These are phyloP conservation scores for Pogonocherus hispidulus DNA, from an alignment of 2,888 invertebrate genomes.

Conservation along the genomic window DNA sequence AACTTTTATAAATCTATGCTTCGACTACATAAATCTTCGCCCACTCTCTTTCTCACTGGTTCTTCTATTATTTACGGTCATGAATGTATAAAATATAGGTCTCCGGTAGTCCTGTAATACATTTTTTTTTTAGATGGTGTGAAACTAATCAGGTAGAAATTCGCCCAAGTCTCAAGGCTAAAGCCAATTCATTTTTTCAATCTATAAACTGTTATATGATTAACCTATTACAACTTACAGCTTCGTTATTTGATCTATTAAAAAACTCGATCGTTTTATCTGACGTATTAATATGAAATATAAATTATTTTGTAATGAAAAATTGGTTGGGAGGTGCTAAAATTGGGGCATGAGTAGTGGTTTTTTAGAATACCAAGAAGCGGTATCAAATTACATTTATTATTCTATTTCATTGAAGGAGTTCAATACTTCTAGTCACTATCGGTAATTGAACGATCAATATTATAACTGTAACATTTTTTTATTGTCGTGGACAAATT, in stretches of 20 bases:
- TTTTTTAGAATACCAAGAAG: conserved; percentile 6
- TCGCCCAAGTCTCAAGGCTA: not conserved
- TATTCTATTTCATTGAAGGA: conserved; percentile 22
- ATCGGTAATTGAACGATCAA: conserved; percentile 19
- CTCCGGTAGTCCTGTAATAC: not conserved
- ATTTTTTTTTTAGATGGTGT: not conserved
- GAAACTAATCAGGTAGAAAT: conserved; percentile 10
- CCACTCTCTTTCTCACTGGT: not conserved
- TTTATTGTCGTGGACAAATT: conserved; percentile 10
- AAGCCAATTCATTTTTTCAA: conserved; percentile 1
- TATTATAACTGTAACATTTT: conserved; percentile 26
- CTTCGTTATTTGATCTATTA: not conserved
- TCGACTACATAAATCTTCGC: not conserved
- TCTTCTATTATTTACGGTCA: conserved; percentile 3
- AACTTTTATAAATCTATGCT: not conserved
- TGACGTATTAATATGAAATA: conserved; percentile 12
- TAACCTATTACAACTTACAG: conserved; percentile 15
- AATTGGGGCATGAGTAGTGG: conserved; percentile 19
- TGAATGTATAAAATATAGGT: conserved; percentile 25
- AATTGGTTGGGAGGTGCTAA: not conserved
- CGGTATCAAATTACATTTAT: conserved; percentile 10
- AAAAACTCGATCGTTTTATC: conserved; percentile 12
- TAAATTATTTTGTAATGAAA: conserved; percentile 8
- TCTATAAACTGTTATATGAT: conserved; percentile 25
- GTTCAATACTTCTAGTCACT: conserved; percentile 8